Base-by-base conservation (phyloP, 2,113 vertebrate genomes). In the Oenanthe melanoleuca region DNA sequence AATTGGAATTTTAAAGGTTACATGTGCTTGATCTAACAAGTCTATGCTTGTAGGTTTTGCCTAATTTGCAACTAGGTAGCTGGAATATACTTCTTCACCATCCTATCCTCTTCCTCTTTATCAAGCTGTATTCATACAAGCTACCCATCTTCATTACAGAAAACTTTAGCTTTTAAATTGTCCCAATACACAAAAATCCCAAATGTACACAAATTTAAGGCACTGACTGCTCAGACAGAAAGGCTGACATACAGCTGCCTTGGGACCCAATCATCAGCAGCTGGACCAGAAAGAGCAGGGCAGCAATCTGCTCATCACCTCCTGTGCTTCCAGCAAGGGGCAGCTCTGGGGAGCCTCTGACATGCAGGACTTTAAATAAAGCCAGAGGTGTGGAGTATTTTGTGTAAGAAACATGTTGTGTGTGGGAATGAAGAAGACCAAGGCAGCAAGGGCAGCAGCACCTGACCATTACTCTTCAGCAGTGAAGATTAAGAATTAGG, bases 361-460 rank as follows among this genome's bases (percentile, higher is more conserved):
- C 52, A 73, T 45, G 20, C 37, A 80, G 26, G 8, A 73, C 18
- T 61, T 52, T 60, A 59, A 93, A 86, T 5, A 74, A 69, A 80
- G 29, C 14, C 45, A 78, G 64, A 69, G 8, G n/a, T 80, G 55
- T 17, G 18, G 24, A 63, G 10, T 57, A 5, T 9, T 55, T 66
- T 52, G 18, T 73, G 24, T 16, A 53, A 50, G 55, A 93, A 83
- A 70, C 0, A 0, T 59, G 8, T 37, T n/a, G 9, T 34, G 6
- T 40, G 22, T 3, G 15, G 28, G 10, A 61, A 83, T 23, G 17
- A 91, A 80, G 29, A 73, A 64, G 25, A 40, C 22, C 42, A 25
- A 73, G 5, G 11, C 4, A 77, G 81, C 14, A 72, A 67, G 17
- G 20, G 24, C 24, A 88, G 26, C 2, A 57, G 59, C 17, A 86